Evolutionary conservation across 2,888 invertebrate species (phyloP), one percentile per base, ranked within the genome.

Genomic region (Sarcophaga caerulescens): DNA sequence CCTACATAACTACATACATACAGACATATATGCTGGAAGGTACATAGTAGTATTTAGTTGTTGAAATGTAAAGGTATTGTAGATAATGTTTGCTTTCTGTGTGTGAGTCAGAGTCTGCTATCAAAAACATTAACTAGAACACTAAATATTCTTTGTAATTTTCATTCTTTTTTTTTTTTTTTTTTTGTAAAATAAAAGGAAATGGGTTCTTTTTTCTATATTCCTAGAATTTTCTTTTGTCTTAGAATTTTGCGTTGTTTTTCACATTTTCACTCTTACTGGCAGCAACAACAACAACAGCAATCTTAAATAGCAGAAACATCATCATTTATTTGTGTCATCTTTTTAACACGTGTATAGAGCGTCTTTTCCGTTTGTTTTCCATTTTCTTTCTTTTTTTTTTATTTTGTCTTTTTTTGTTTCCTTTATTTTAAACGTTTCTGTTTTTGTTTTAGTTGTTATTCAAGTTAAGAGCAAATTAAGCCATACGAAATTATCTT

Each of bases 291-390:
- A 35, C 35, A 35, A 2, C 8, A 35, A 35, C 35, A 35, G 10
- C 35, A 35, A 35, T 35, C 35, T 10, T 35, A 35, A 35, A 35
- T 35, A 35, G 35, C 14, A n/a, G 21, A 8, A 69, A 52, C 57
- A 57, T 4, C 70, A 71, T 23, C 35, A 57, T 59, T 25, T 71
- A 19, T 71, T 19, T 71, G 57, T 35, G 70, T 35, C 70, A 71
- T 59, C n/a, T 59, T 35, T 70, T 71, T 71, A 57, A 71, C 70
- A 71, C 57, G 70, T 71, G 59, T 71, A 59, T 8, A 35, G 5
- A 6, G 8, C n/a, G 45, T 8, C 10, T 19, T 66, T 44, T 8
- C 35, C 35, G 35, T 35, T 35, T 35, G 35, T 35, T 35, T 35
- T 35, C 8, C 35, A 8, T 8, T 45, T 19, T 21, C 45, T n/a